A percentile compares a stretch with the other conserved stretches of the same genome.
These are phyloP conservation scores for Magallana nippona DNA, from an alignment of 2,888 invertebrate genomes.

Conservation along the genomic window DNA sequence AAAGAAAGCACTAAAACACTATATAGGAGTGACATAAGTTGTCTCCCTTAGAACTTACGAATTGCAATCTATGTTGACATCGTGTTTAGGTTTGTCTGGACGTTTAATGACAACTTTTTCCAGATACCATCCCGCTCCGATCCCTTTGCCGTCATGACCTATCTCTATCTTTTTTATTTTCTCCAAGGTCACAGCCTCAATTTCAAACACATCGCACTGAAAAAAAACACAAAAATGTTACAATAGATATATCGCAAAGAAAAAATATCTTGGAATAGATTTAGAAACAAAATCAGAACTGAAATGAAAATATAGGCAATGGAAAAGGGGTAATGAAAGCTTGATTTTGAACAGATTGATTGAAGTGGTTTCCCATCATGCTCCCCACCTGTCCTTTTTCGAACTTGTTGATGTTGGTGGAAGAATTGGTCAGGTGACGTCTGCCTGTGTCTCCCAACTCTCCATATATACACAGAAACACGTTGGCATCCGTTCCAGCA, in stretches of 20 bases:
- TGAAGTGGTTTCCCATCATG: too few species aligned
- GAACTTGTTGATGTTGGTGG: slow-evolving; percentile 78
- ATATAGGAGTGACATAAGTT: background rate
- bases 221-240: slow-evolving; percentile 34
- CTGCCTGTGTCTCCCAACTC: slow-evolving; percentile 79
- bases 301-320: background rate
- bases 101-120: slow-evolving; percentile 76
- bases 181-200: slow-evolving; percentile 79
- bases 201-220: slow-evolving; percentile 78
- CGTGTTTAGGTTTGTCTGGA: slow-evolving; percentile 65
- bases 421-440: slow-evolving; percentile 72
- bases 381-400: slow-evolving; percentile 76
- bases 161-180: slow-evolving; percentile 78
- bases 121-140: slow-evolving; percentile 79
- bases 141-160: slow-evolving; percentile 78
- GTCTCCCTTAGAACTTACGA: slow-evolving; percentile 62
- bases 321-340: background rate
- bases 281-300: background rate
- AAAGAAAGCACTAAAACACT: too few species aligned
- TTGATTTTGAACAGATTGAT: background rate
- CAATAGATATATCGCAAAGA: background rate
- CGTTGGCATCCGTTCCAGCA: slow-evolving; percentile 79
- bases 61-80: slow-evolving; percentile 74
- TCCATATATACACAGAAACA: slow-evolving; percentile 78
- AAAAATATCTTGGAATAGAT: background rate